Base-by-base conservation (phyloP, 1,140 invertebrate genomes). In the Drosophila triauraria region DNA sequence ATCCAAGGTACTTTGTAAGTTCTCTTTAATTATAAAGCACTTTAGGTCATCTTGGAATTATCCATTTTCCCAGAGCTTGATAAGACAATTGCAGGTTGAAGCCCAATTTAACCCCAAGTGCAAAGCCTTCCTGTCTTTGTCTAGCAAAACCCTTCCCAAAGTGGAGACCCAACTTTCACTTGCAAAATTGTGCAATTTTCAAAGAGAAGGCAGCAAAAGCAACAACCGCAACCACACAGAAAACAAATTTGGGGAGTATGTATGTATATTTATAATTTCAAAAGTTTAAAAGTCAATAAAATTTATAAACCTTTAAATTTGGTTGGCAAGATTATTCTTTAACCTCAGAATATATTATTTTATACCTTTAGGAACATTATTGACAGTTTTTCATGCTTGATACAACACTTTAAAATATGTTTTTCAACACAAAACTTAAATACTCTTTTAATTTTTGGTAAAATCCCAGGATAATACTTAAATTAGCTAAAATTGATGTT, bases 91-190 rank as follows among this genome's bases (percentile, higher is more conserved):
- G 51, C 17, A 42, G n/a, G 8, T 25, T 58, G 7, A 1, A 43
- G 56, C 27, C 30, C 40, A 57, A 27, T 42, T 42, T 23, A 30
- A 42, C 25, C 54, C 23, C 25, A 12, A 63, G 35, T 43, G 38
- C 1, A 15, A 23, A 54, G 51, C 17, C 15, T 38, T 56, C 8
- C 25, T 15, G 25, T n/a, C 50, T 30, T 57, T 63, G 51, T 57
- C 38, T 63, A 2, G 6, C 50, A 1, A 57, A 63, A n/a, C 32
- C n/a, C 23, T 20, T 42, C 10, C 12, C 59, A 35, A 17, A 38
- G 12, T 56, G 20, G n/a, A 23, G 38, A 54, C 7, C 56, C 20
- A 63, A 64, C 62, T 64, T 64, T 64, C 62, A 64, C 62, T 64
- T n/a, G n/a, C 20, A 42, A 32, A 64, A 64, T 61, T 59, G 30